These are phyloP conservation scores for Phyllostomus discolor DNA, from an alignment of 2,113 vertebrate species.

Conservation along the genomic window DNA sequence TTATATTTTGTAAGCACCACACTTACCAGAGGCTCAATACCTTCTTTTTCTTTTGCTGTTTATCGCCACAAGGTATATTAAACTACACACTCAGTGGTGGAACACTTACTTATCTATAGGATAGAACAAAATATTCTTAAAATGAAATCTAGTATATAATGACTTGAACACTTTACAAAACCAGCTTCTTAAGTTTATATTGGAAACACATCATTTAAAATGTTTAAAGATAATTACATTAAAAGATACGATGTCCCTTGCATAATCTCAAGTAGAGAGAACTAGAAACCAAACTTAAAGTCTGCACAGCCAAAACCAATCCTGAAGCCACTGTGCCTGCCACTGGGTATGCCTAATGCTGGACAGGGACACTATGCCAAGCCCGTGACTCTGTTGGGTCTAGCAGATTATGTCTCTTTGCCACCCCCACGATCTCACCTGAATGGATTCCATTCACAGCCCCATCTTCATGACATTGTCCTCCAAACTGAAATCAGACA, in stretches of 20 bases:
- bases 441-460: not conserved
- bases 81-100: not conserved
- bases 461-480: not conserved
- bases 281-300: not conserved
- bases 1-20: not conserved
- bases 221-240: not conserved
- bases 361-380: not conserved
- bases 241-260: not conserved
- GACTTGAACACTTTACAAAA: not conserved
- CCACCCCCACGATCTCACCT: not conserved
- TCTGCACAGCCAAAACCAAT: not conserved
- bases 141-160: not conserved
- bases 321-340: not conserved
- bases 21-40: not conserved
- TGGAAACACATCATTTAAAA: conserved; percentile 5
- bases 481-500: not conserved
- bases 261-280: not conserved
- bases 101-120: not conserved
- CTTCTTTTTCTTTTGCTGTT: not conserved
- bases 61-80: not conserved
- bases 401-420: not conserved
- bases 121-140: conserved; percentile 30
- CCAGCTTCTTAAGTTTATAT: conserved; percentile 25
- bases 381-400: not conserved
- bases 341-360: not conserved